phyloP scores from a whole-genome alignment of 2,113 vertebrate species.

The Trinectes maculatus region DNA sequence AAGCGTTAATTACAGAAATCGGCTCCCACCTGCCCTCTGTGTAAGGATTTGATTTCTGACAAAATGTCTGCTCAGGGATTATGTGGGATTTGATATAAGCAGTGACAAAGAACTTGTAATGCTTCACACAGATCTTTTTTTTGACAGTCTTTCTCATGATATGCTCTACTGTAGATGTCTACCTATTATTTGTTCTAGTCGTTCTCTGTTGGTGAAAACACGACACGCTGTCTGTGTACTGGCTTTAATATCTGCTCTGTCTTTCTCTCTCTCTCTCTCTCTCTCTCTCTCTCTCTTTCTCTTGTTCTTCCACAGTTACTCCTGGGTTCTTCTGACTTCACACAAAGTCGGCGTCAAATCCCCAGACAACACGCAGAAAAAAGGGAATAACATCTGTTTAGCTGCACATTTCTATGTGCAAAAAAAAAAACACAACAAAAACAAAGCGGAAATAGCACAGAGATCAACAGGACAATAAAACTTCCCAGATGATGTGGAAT shows the following conservation, averaged over 20 bases:
- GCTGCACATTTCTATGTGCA: slow-evolving; percentile 63
- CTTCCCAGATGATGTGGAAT: slow-evolving; percentile 64
- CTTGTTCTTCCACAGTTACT: slow-evolving; percentile 76
- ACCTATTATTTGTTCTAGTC: slow-evolving; percentile 56
- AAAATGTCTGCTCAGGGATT: slow-evolving; percentile 67
- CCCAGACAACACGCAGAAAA: slow-evolving; percentile 56
- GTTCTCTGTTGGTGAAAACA: slow-evolving; percentile 51
- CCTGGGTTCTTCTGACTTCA: slow-evolving; percentile 68
- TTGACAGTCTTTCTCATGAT: slow-evolving; percentile 62
- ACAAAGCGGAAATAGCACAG: slow-evolving; percentile 30
- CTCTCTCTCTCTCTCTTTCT: slow-evolving; percentile 36
- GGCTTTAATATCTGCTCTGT: slow-evolving; percentile 65
- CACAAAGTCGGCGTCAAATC: slow-evolving; percentile 62
- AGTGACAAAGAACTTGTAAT: slow-evolving; percentile 55
- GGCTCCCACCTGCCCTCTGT: slow-evolving; percentile 36
- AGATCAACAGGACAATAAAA: slow-evolving; percentile 54
- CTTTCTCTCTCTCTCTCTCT: slow-evolving; percentile 33
- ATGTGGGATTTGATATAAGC: slow-evolving; percentile 65
- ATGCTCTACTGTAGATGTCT: slow-evolving; percentile 48
- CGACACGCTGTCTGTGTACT: slow-evolving; percentile 30
- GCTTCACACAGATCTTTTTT: slow-evolving; percentile 51
- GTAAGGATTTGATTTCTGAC: slow-evolving; percentile 60
- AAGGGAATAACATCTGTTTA: slow-evolving; percentile 72
- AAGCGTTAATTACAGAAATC: slow-evolving; percentile 53
- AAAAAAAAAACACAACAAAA: slow-evolving; percentile 38